Evolutionary conservation across 2,797 vertebrate species (phyloP).

Genomic region (Aselliscus stoliczkanus): DNA sequence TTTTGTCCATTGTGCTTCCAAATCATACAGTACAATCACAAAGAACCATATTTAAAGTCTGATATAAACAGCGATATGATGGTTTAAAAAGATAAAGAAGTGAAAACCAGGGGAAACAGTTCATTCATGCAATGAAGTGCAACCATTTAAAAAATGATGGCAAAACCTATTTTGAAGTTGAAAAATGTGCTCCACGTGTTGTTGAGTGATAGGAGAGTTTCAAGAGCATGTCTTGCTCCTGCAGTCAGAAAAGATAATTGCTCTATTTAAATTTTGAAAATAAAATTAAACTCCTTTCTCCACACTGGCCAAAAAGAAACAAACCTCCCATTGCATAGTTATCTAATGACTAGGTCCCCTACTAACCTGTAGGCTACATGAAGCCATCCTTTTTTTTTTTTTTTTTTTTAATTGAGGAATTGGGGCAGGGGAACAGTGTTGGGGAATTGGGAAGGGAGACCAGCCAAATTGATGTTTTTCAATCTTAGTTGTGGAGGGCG

Average conservation of each 20-base stretch:
- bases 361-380: background rate
- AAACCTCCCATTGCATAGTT: background rate
- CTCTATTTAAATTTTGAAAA: background rate
- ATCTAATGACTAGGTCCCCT: background rate
- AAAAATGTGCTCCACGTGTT: background rate
- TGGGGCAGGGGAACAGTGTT: too few species aligned
- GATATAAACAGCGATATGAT: background rate
- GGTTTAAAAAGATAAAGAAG: background rate
- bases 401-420: too few species aligned
- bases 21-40: background rate
- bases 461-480: too few species aligned
- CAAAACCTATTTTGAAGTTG: background rate
- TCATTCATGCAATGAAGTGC: background rate
- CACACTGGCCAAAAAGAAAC: background rate
- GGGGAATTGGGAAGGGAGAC: too few species aligned
- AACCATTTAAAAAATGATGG: background rate
- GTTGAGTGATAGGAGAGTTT: background rate
- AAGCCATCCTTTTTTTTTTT: too few species aligned
- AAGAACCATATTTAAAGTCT: background rate
- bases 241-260: background rate
- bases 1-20: background rate
- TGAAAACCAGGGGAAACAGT: background rate
- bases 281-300: background rate
- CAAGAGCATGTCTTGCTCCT: rapidly evolving
- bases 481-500: too few species aligned